Base-by-base conservation (phyloP, 2,797 vertebrate species). In the Siniperca obscura region DNA sequence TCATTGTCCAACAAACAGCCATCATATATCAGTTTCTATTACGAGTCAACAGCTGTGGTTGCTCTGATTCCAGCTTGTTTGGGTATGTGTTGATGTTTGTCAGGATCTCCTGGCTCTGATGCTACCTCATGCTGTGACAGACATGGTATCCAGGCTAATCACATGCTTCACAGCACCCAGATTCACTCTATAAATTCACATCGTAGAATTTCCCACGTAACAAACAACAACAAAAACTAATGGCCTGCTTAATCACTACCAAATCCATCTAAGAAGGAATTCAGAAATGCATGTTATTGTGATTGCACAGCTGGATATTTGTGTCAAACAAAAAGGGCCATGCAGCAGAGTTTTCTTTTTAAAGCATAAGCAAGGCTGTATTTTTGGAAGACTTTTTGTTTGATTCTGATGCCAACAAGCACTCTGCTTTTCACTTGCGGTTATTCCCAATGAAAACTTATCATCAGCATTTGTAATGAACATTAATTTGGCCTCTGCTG, bases 111-210 rank as follows among this genome's bases (percentile, higher is more conserved):
- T 76, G 81, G 72, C 79, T 82, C 85, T 76, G 82, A 84, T 68
- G 79, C 46, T 6, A 9, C 74, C 77, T 78, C 83, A 56, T 27
- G 76, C 87, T 89, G 86, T 19, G 90, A 57, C 60, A 87, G 81
- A 85, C 81, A 81, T 36, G 70, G 17, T 64, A 78, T 86, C 79
- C 74, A 65, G 82, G 80, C 87, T 87, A 82, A 89, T 91, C 80
- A 80, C 83, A 87, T 77, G 79, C 90, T 82, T 78, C 84, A 52
- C 72, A 57, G 70, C 73, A 44, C 56, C 53, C 77, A 55, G 12
- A 82, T 62, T 56, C 27, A 46, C 57, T 59, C 73, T 2, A 48
- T 73, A 50, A 72, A 67, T 68, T 75, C 60, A 27, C 48, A 72
- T 25, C 8, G 11, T 13, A 69, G 46, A 75, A 68, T 64, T 57